A percentile compares a stretch with the other conserved stretches of the same genome.
phyloP scores from a whole-genome alignment of 1,140 invertebrate genomes.

The Odontomachus brunneus region DNA sequence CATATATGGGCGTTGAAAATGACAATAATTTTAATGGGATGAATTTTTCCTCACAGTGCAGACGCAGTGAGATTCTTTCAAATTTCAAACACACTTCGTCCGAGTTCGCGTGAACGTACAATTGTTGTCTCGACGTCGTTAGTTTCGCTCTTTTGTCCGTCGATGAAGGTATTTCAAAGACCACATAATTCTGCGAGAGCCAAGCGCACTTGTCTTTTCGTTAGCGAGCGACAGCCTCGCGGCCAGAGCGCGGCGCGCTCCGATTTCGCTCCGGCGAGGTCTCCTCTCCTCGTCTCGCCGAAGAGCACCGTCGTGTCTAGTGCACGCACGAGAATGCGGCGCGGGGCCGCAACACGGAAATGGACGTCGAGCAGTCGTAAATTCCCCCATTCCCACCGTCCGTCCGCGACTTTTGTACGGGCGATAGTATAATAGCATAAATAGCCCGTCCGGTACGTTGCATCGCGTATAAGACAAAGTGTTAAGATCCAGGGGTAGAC shows the following conservation, averaged over 20 bases:
- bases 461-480: slow-evolving; percentile 79
- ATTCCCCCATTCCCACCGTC: slow-evolving; percentile 73
- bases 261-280: slow-evolving; percentile 14
- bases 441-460: slow-evolving; percentile 79
- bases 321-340: slow-evolving; percentile 25
- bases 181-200: too few species aligned
- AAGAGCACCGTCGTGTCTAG: neutral
- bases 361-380: slow-evolving; percentile 64
- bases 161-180: too few species aligned
- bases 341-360: slow-evolving; percentile 45
- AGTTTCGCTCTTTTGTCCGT: too few species aligned
- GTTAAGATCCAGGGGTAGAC: slow-evolving; percentile 76
- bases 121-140: too few species aligned
- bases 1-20: too few species aligned
- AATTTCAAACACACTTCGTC: too few species aligned
- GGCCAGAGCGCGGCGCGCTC: neutral
- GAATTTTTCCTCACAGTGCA: too few species aligned
- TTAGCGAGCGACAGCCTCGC: too few species aligned
- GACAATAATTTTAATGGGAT: too few species aligned
- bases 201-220: neutral
- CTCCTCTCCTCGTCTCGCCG: neutral
- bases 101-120: too few species aligned
- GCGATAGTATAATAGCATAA: slow-evolving; percentile 75
- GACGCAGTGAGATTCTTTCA: too few species aligned
- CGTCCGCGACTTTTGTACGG: slow-evolving; percentile 73